A percentile compares a stretch with the other conserved stretches of the same genome.
These are phyloP conservation scores for Mimas tiliae DNA, from an alignment of 2,888 invertebrate genomes.

Conservation along the genomic window DNA sequence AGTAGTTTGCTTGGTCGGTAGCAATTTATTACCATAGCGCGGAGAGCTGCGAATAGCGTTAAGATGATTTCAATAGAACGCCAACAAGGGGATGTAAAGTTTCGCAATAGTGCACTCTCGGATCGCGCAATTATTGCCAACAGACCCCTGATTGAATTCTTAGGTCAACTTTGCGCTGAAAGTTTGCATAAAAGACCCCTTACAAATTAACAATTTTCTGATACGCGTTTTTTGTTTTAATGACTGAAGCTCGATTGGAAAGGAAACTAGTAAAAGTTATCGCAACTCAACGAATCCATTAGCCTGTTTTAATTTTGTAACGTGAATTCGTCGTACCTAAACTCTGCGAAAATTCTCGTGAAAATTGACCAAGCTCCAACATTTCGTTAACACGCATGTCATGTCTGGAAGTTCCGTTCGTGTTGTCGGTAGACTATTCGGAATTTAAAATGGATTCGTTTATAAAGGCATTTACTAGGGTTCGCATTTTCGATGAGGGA, in stretches of 20 bases:
- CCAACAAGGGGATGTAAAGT: conserved; percentile 76
- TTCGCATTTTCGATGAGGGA: conserved; percentile 80
- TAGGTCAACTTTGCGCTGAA: conserved; percentile 73
- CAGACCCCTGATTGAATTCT: conserved; percentile 80
- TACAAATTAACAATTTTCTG: conserved; percentile 67
- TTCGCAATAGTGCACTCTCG: conserved; percentile 72
- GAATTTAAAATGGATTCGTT: conserved; percentile 81
- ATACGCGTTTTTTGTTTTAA: conserved; percentile 46
- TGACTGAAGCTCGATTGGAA: conserved; percentile 42
- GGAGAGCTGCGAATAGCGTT: conserved; percentile 68
- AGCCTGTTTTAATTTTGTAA: conserved; percentile 40
- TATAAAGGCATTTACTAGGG: conserved; percentile 79
- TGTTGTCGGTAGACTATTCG: conserved; percentile 77
- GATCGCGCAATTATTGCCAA: conserved; percentile 77
- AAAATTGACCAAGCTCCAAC: conserved; percentile 74
- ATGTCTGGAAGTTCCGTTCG: conserved; percentile 77
- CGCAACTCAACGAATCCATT: conserved; percentile 5
- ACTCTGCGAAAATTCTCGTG: conserved; percentile 55
- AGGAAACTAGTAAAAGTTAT: conserved; percentile 44
- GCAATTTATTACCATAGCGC: conserved; percentile 71
- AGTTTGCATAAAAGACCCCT: conserved; percentile 75
- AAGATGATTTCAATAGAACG: conserved; percentile 79
- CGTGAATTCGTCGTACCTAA: conserved; percentile 41
- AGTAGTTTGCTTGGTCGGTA: conserved; percentile 64
- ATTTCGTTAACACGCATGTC: conserved; percentile 80